Percentiles rank a stretch among this genome's conserved stretches.
These are phyloP conservation scores for Acanthoscelides obtectus DNA, from an alignment of 2,888 invertebrate species.

Conservation along the genomic window DNA sequence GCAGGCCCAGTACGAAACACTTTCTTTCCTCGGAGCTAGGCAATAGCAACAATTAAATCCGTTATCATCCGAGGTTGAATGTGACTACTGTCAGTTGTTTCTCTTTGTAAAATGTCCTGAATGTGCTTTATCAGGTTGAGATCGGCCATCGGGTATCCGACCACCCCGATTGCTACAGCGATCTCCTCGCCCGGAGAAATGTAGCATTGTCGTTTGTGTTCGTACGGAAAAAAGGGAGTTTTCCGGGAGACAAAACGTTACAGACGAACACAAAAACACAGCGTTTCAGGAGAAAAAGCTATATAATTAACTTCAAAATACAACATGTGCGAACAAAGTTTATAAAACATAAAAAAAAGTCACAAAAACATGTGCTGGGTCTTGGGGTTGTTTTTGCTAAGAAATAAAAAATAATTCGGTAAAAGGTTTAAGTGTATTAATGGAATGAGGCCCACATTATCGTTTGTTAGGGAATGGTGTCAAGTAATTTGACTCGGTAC, in stretches of 20 bases:
- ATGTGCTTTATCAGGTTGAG: not conserved
- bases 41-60: not conserved
- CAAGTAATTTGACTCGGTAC: too few relatives aligned
- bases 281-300: not conserved
- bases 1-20: not conserved
- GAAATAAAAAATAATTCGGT: too few relatives aligned
- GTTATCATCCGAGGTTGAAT: not conserved
- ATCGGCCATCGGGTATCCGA: not conserved
- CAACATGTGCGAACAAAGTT: not conserved
- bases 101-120: not conserved
- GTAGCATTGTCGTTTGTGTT: not conserved
- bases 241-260: not conserved
- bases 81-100: not conserved
- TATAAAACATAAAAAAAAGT: not conserved
- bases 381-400: too few relatives aligned
- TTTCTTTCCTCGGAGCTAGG: not conserved
- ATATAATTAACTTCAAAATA: not conserved
- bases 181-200: not conserved
- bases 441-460: too few relatives aligned
- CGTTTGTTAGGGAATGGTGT: too few relatives aligned
- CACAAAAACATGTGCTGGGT: not conserved
- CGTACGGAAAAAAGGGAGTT: not conserved
- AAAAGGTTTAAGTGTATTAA: too few relatives aligned
- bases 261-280: not conserved
- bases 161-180: not conserved